Conservation (phyloP, 1,140 invertebrate species). For the Melanaphis sacchari region DNA sequence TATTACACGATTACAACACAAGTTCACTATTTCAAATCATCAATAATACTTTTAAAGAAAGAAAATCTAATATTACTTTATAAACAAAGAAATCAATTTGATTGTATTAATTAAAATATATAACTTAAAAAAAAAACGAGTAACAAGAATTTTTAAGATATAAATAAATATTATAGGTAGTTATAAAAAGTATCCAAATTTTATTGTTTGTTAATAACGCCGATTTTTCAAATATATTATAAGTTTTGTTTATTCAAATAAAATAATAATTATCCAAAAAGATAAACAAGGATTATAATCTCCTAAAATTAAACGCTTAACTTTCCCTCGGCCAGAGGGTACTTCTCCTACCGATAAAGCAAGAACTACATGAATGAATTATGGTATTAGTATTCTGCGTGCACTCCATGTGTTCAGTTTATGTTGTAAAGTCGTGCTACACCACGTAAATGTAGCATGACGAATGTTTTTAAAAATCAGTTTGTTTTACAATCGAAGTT, state of each 20-base stretch:
- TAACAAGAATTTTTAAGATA: no score
- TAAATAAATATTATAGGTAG: neutral
- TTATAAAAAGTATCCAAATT: neutral
- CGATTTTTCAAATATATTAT: neutral
- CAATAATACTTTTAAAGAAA: neutral
- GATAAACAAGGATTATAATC: constrained; percentile 21
- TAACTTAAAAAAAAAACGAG: no score
- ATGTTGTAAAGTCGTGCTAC: constrained; percentile 49
- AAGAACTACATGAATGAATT: constrained; percentile 47
- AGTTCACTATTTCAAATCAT: neutral
- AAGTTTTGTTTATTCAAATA: neutral
- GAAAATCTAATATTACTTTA: neutral
- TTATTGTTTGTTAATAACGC: neutral
- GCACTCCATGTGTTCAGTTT: constrained; percentile 55
- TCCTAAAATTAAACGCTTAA: constrained; percentile 28
- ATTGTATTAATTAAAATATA: no score
- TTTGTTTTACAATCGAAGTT: constrained; percentile 25
- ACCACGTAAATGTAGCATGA: constrained; percentile 50
- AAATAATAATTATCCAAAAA: neutral
- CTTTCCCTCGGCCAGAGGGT: constrained; percentile 47
- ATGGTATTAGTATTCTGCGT: constrained; percentile 46
- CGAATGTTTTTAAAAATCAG: constrained; percentile 44
- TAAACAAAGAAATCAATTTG: neutral
- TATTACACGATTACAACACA: neutral
- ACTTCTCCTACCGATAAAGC: constrained; percentile 39